These are phyloP conservation scores for Staurois parvus DNA, from an alignment of 2,797 vertebrate genomes.

Conservation along the genomic window DNA sequence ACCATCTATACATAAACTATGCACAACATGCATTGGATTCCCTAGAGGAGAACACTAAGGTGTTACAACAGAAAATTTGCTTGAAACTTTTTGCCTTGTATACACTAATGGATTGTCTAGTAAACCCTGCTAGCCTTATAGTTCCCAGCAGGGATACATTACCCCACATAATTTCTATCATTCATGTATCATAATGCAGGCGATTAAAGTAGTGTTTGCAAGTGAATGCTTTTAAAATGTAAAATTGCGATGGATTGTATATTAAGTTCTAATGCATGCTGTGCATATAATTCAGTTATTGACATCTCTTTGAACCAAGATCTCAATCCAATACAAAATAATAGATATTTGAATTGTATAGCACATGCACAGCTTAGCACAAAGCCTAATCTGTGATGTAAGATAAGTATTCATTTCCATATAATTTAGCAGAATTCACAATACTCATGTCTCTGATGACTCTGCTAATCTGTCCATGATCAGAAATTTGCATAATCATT, in stretches of 20 bases:
- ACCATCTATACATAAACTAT: too few relatives aligned
- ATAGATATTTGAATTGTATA: slow-evolving; percentile 2
- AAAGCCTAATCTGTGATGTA: background rate
- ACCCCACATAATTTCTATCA: background rate
- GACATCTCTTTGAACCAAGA: slow-evolving; percentile 1
- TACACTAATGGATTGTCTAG: too few relatives aligned
- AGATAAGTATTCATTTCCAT: slow-evolving; percentile 21
- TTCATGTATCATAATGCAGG: background rate
- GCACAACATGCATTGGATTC: too few relatives aligned
- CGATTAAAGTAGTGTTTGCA: background rate
- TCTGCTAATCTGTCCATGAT: slow-evolving; percentile 34
- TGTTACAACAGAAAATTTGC: too few relatives aligned
- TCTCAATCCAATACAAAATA: slow-evolving; percentile 1
- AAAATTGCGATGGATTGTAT: background rate
- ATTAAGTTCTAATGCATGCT: background rate
- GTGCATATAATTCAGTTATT: background rate
- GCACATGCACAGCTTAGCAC: background rate
- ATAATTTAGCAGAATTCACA: slow-evolving; percentile 21
- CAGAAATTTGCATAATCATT: slow-evolving; percentile 31
- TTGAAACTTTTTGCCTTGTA: too few relatives aligned
- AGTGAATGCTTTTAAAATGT: background rate
- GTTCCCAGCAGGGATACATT: too few relatives aligned
- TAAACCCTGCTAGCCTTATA: too few relatives aligned
- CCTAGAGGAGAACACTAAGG: too few relatives aligned
- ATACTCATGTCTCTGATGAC: slow-evolving; percentile 28